Evolutionary conservation across 2,113 vertebrate genomes (phyloP).

Genomic region (Gallinago paraguaiae): DNA sequence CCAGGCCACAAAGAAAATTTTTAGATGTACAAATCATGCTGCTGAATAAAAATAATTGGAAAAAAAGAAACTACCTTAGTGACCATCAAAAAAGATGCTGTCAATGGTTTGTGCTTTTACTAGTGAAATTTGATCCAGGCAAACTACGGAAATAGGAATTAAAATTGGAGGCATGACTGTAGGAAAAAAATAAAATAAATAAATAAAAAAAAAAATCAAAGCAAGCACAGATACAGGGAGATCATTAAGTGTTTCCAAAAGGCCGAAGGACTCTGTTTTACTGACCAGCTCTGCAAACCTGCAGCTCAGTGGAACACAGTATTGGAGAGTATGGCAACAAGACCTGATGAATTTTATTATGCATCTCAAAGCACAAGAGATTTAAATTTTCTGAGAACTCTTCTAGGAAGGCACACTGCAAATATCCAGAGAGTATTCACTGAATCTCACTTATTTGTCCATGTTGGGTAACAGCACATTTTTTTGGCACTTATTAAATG

Average conservation of each 20-base stretch:
- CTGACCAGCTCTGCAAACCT: neutral
- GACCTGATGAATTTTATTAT: neutral
- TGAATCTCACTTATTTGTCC: neutral
- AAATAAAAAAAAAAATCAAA: neutral
- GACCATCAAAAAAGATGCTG: neutral
- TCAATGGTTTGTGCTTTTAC: neutral
- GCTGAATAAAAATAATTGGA: neutral
- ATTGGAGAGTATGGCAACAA: neutral
- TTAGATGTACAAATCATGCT: neutral
- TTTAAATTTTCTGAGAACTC: neutral
- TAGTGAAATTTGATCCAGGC: neutral
- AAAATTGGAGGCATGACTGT: neutral
- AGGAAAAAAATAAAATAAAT: neutral
- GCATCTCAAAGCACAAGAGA: neutral
- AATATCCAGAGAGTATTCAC: neutral
- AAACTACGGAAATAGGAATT: neutral
- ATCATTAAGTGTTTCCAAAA: neutral
- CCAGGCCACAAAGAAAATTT: neutral
- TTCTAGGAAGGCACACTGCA: neutral
- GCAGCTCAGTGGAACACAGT: neutral
- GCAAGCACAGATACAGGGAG: neutral
- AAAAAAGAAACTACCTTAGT: neutral
- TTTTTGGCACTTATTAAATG: neutral
- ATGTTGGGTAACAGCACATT: neutral
- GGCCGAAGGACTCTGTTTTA: neutral